These are phyloP conservation scores for Zootermopsis nevadensis DNA, from an alignment of 2,888 invertebrate species.

Conservation along the genomic window DNA sequence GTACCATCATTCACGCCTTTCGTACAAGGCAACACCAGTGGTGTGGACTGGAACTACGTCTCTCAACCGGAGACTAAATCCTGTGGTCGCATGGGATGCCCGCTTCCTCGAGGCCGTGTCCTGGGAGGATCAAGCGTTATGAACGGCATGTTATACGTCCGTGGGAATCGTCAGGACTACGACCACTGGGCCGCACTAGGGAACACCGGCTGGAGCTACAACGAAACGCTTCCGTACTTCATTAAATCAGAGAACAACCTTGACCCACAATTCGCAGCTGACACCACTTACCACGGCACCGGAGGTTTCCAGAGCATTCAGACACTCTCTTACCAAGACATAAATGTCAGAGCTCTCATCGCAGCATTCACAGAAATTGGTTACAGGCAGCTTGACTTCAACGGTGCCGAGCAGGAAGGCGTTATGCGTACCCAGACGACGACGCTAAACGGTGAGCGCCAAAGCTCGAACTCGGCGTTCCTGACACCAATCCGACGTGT, in stretches of 20 bases:
- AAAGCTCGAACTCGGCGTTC: conserved; percentile 68
- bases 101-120: conserved; percentile 61
- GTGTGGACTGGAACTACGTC: conserved; percentile 57
- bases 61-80: conserved; percentile 51
- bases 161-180: conserved; percentile 60
- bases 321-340: conserved; percentile 60
- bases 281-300: conserved; percentile 45
- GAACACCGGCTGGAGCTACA: conserved; percentile 53
- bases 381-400: conserved; percentile 56
- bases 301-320: conserved; percentile 62
- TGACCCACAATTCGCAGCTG: conserved; percentile 20
- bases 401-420: conserved; percentile 61
- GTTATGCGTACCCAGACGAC: conserved; percentile 53
- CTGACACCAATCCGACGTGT: conserved; percentile 58
- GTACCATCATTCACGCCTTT: conserved; percentile 52
- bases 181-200: conserved; percentile 61
- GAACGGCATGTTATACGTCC: conserved; percentile 64
- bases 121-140: conserved; percentile 65
- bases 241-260: conserved; percentile 50
- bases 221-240: conserved; percentile 48
- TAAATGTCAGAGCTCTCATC: conserved; percentile 60
- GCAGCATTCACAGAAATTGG: conserved; percentile 61
- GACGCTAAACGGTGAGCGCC: conserved; percentile 56
- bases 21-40: conserved; percentile 53
- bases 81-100: conserved; percentile 46